These are phyloP conservation scores for Tor tambroides DNA, from an alignment of 2,113 vertebrate species.

Conservation along the genomic window DNA sequence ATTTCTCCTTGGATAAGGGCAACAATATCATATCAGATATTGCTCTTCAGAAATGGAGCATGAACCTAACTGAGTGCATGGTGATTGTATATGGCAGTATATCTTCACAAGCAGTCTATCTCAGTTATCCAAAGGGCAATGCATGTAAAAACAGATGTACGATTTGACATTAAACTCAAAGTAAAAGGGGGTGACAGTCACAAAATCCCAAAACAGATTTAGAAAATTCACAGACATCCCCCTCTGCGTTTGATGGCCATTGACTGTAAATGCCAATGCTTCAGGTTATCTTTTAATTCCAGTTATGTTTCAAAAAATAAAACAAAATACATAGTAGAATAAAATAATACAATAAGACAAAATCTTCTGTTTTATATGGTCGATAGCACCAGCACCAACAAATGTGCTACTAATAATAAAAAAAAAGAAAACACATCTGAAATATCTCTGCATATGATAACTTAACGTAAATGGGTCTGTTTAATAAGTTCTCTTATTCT, in stretches of 20 bases:
- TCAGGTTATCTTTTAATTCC: background rate
- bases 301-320: background rate
- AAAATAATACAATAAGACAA: background rate
- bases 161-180: constrained; percentile 54
- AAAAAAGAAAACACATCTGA: background rate
- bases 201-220: constrained; percentile 42
- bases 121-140: constrained; percentile 18
- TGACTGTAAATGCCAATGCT: constrained; percentile 44
- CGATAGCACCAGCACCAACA: background rate
- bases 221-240: constrained; percentile 19
- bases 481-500: background rate
- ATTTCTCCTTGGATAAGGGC: constrained; percentile 38
- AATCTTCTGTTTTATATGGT: background rate
- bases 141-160: constrained; percentile 49
- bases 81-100: constrained; percentile 18
- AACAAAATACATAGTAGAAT: too few relatives aligned
- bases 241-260: constrained; percentile 29
- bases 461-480: background rate
- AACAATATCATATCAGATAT: constrained; percentile 42
- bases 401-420: background rate
- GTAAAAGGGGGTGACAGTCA: constrained; percentile 26
- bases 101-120: constrained; percentile 22
- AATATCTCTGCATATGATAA: background rate
- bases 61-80: constrained; percentile 34
- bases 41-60: constrained; percentile 8